Evolutionary conservation across 2,797 vertebrate genomes (phyloP).

Genomic region (Pelobates cultripes): DNA sequence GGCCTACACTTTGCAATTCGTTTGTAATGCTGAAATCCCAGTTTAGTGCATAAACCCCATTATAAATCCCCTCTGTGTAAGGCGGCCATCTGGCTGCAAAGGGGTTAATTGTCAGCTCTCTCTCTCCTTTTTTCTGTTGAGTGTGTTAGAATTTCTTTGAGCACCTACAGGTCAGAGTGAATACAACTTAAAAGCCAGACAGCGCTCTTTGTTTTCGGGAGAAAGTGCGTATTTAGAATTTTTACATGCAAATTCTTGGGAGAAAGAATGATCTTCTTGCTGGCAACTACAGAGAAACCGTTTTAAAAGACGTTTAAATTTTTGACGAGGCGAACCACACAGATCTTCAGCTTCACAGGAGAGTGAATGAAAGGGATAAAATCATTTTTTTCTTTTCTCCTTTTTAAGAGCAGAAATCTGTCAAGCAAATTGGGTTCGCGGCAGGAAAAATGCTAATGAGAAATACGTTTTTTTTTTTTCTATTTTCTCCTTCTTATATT

Average conservation of each 20-base stretch:
- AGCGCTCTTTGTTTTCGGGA: slow-evolving; percentile 62
- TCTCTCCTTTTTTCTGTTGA: slow-evolving; percentile 1
- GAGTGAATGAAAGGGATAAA: slow-evolving; percentile 23
- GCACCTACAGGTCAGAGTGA: slow-evolving; percentile 65
- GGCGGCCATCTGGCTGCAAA: no score
- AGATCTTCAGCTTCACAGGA: slow-evolving; percentile 50
- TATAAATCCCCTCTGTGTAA: no score
- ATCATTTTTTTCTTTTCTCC: background rate
- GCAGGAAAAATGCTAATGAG: background rate
- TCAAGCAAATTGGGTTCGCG: slow-evolving; percentile 22
- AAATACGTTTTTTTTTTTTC: background rate
- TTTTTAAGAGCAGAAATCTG: slow-evolving; percentile 8
- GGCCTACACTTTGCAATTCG: no score
- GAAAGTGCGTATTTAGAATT: slow-evolving; percentile 68
- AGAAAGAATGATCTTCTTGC: slow-evolving; percentile 57
- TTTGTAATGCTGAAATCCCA: no score
- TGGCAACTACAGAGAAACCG: slow-evolving; percentile 57
- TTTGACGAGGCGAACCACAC: slow-evolving; percentile 64
- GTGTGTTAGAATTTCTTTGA: background rate
- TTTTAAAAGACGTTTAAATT: slow-evolving; percentile 66
- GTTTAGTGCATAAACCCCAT: no score
- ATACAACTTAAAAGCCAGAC: slow-evolving; percentile 61
- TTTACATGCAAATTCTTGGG: slow-evolving; percentile 67
- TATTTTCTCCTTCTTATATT: no score
- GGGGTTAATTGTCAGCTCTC: no score